A percentile compares a stretch with the other conserved stretches of the same genome.
These are phyloP conservation scores for Ctenodactylus gundi DNA, from an alignment of 2,113 vertebrate genomes.

Conservation along the genomic window DNA sequence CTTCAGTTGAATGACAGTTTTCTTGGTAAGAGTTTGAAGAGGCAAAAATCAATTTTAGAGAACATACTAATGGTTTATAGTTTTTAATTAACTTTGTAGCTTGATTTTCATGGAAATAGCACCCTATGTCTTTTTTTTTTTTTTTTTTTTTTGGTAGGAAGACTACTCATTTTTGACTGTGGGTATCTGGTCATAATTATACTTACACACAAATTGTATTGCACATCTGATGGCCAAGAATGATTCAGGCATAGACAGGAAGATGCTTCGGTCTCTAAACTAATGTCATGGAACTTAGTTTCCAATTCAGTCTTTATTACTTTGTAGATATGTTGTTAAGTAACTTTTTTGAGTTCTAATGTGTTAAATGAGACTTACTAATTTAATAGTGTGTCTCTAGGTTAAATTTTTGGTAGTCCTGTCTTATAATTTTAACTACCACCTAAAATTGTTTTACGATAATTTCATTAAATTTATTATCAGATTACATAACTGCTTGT, in stretches of 20 bases:
- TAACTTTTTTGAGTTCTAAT: not conserved
- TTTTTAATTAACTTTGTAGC: slow-evolving; percentile 40
- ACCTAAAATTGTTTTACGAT: slow-evolving; percentile 27
- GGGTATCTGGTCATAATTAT: not conserved
- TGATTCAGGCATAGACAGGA: slow-evolving; percentile 2
- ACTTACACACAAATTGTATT: not conserved
- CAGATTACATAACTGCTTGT: not conserved
- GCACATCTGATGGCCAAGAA: not conserved
- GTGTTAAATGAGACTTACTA: not conserved
- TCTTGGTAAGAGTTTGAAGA: not conserved
- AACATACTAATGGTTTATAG: not conserved
- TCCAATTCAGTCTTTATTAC: not conserved
- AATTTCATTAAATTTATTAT: slow-evolving; percentile 22
- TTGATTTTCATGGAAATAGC: slow-evolving; percentile 21
- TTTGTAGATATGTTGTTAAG: not conserved
- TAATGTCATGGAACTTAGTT: not conserved
- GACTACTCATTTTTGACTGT: not conserved
- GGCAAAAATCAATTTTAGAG: slow-evolving; percentile 9
- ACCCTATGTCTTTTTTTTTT: not conserved
- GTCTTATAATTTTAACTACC: slow-evolving; percentile 7
- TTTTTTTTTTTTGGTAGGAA: not conserved
- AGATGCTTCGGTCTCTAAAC: not conserved
- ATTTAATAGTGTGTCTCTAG: not conserved
- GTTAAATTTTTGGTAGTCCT: not conserved
- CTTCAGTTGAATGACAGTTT: not conserved